Evolutionary conservation across 1,140 invertebrate species (phyloP).

Genomic region (Lepeophtheirus salmonis): DNA sequence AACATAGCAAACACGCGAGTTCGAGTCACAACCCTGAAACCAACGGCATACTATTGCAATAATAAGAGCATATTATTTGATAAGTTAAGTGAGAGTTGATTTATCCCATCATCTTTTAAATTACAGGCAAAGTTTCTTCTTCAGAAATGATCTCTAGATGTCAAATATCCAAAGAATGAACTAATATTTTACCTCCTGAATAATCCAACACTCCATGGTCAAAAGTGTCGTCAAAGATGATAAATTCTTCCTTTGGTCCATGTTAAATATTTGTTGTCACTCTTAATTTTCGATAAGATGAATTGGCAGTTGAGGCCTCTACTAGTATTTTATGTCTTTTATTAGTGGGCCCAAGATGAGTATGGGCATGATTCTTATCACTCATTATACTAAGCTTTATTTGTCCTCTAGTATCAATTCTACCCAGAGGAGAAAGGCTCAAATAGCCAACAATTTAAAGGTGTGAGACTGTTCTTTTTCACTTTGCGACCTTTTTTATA

Average conservation of each 20-base stretch:
- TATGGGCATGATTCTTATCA: constrained; percentile 57
- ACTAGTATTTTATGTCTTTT: constrained; percentile 55
- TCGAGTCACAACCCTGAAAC: too few species aligned
- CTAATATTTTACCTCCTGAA: constrained; percentile 45
- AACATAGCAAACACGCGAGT: too few species aligned
- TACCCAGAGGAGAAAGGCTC: constrained; percentile 43
- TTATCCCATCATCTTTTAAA: too few species aligned
- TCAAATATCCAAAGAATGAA: constrained; percentile 73
- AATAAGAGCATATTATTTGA: too few species aligned
- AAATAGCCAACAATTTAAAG: constrained; percentile 52
- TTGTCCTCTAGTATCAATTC: constrained; percentile 50
- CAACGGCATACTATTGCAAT: too few species aligned
- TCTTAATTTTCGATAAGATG: constrained; percentile 28
- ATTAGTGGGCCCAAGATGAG: constrained; percentile 75
- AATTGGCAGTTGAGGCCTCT: constrained; percentile 43
- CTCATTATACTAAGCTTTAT: constrained; percentile 66
- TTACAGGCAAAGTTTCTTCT: not conserved
- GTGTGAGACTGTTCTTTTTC: constrained; percentile 40
- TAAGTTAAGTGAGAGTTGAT: too few species aligned
- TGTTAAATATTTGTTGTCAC: constrained; percentile 45
- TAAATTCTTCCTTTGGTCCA: constrained; percentile 60
- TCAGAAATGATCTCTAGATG: constrained; percentile 45
- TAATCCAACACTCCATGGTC: constrained; percentile 86
- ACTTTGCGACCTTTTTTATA: constrained; percentile 39
- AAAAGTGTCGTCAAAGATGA: constrained; percentile 76